Base-by-base conservation (phyloP, 2,797 vertebrate species). In the Poecilia gillii region DNA sequence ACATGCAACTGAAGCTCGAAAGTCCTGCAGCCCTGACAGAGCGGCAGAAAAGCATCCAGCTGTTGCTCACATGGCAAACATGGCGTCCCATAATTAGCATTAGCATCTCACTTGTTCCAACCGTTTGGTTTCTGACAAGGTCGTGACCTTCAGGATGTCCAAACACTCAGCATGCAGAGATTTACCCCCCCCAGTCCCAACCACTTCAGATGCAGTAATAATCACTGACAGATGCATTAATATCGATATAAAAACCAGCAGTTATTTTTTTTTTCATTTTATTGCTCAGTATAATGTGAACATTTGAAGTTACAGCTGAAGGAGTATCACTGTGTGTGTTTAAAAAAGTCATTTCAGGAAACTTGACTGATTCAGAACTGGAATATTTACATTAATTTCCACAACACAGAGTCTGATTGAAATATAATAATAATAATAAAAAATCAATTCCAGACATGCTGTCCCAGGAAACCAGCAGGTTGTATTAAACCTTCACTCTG, bases 81-180 rank as follows among this genome's bases (percentile, higher is more conserved):
- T 70, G 68, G n/a, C 31, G 39, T 84, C 74, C 83, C 89, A 91
- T 87, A 86, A 90, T 90, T 87, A 92, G 85, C 13, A 90, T 90
- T 86, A 91, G 84, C 13, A 4, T 46, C 78, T 89, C 82, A 88
- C 76, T 46, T 88, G 83, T 87, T 25, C 36, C 18, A 68, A 70
- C 23, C 84, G 84, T 85, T 89, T 90, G 73, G 66, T 76, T 80
- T 77, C 57, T 57, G 80, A 53, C 74, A 75, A 71, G 82, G 92
- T 88, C 73, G 0, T 71, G 88, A 92, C 89, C 88, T 79, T 45
- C 75, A 51, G 79, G 73, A 84, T 81, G 75, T 81, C 81, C 86
- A 1, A 49, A 13, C 45, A 89, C 87, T 78, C 80, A 78, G 74
- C 72, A 64, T 70, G 59, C 13, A 79, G 66, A 85, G 81, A 90